These are phyloP conservation scores for Chascanopsetta lugubris DNA, from an alignment of 2,113 vertebrate genomes.

Conservation along the genomic window DNA sequence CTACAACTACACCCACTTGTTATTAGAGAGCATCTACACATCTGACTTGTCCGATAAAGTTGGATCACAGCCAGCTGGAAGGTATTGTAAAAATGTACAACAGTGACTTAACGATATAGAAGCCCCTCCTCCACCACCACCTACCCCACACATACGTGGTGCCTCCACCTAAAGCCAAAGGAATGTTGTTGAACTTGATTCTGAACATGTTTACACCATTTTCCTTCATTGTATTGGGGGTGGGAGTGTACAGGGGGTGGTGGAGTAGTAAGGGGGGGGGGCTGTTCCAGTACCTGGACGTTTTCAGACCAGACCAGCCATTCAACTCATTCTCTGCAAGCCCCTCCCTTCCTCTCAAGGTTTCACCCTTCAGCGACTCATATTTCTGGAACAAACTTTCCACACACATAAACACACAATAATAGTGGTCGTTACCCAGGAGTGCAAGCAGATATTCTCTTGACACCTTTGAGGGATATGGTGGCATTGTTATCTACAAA, in stretches of 20 bases:
- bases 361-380: constrained; percentile 26
- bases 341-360: constrained; percentile 7
- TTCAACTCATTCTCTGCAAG: constrained; percentile 31
- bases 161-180: too few relatives aligned
- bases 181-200: constrained; percentile 37
- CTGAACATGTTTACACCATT: constrained; percentile 4
- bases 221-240: constrained; percentile 6
- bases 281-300: constrained; percentile 14
- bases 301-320: neutral
- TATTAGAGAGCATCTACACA: too few relatives aligned
- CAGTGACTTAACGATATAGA: neutral
- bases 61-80: neutral
- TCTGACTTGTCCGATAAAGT: too few relatives aligned
- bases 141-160: too few relatives aligned
- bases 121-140: neutral
- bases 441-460: too few relatives aligned
- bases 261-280: neutral
- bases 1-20: too few relatives aligned
- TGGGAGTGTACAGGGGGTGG: neutral
- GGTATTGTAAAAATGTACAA: neutral
- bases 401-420: constrained; percentile 10
- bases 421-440: too few relatives aligned
- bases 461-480: too few relatives aligned
- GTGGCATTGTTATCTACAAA: too few relatives aligned
- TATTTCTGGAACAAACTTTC: constrained; percentile 56